Base-by-base conservation (phyloP, 1,140 invertebrate genomes). In the Sarcophaga bullata region DNA sequence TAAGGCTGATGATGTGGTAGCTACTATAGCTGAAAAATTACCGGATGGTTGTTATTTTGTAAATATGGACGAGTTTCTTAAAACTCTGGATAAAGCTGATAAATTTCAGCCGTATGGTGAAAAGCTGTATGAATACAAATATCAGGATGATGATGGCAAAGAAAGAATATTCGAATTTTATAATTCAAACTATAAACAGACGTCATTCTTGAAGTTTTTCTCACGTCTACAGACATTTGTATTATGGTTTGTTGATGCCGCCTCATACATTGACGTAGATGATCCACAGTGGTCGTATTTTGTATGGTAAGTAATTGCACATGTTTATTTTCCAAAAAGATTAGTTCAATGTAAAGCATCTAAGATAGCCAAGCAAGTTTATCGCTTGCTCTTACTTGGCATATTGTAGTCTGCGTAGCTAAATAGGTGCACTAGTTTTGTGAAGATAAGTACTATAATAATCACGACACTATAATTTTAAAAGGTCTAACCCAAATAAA, bases 241-340 rank as follows among this genome's bases (percentile, higher is more conserved):
- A 11, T 90, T 99, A 81, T 99, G 97, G 95, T 99, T 95, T 88
- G 96, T 99, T 86, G 98, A 99, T 92, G 97, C 96, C 7, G 95
- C 95, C 11, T 95, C 94, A 73, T 98, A 95, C 88, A 96, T 99
- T 85, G 97, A 99, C 91, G 92, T 95, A 5, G 96, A 97, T 90
- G 98, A 99, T 92, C 93, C 95, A 47, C 94, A 95, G 84, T 99
- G 98, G 97, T 93, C 93, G 58, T 98, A 96, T 89, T 98, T 97
- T 90, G 93, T 97, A 75, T 91, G 98, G 96, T 99, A 93, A 93
- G 94, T 92, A 84, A 19, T 72, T 4, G 17, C 19, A 19, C 8
- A 54, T 2, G 1, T 37, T 37, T 37, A 37, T 37, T 37, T 37
- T 75, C 11, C 11, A 75, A 15, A 13, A 75, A 19, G 25, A n/a